A percentile compares a stretch with the other conserved stretches of the same genome.
Conservation (phyloP, 2,888 invertebrate species). For the Lacanobia oleracea region DNA sequence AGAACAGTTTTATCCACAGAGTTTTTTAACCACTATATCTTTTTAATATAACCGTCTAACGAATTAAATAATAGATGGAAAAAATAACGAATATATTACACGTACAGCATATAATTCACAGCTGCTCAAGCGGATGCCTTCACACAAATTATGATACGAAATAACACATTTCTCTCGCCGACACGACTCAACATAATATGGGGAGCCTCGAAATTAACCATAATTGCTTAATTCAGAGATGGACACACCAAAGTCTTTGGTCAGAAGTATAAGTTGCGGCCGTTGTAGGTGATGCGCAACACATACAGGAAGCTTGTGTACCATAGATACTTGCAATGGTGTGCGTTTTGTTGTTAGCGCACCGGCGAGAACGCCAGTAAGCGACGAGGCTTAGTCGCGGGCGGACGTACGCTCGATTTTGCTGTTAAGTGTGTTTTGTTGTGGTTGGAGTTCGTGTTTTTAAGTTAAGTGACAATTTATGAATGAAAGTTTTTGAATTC, state of each 20-base stretch:
- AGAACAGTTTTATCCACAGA: constrained; percentile 50
- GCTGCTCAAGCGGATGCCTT: constrained; percentile 89
- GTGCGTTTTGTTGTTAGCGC: constrained; percentile 63
- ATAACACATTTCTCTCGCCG: constrained; percentile 89
- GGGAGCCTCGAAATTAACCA: constrained; percentile 89
- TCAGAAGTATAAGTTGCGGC: constrained; percentile 62
- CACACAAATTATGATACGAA: constrained; percentile 90
- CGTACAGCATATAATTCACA: constrained; percentile 85
- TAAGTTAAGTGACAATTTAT: constrained; percentile 62
- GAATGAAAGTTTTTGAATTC: constrained; percentile 55
- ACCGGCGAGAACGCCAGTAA: constrained; percentile 49
- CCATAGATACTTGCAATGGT: constrained; percentile 27
- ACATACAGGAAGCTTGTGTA: constrained; percentile 10
- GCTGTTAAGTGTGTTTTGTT: constrained; percentile 60
- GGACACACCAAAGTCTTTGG: constrained; percentile 54
- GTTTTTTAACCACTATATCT: constrained; percentile 48
- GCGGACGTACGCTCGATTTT: constrained; percentile 38
- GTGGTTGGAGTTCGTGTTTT: constrained; percentile 59
- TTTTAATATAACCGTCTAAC: constrained; percentile 70
- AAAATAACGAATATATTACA: constrained; percentile 78
- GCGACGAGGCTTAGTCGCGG: constrained; percentile 55
- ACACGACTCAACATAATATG: constrained; percentile 85
- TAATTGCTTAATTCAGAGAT: constrained; percentile 90
- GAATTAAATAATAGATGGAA: constrained; percentile 73
- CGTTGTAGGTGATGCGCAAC: constrained; percentile 44